These are phyloP conservation scores for Aphelenchoides besseyi DNA, from an alignment of 1,140 invertebrate species.

Conservation along the genomic window DNA sequence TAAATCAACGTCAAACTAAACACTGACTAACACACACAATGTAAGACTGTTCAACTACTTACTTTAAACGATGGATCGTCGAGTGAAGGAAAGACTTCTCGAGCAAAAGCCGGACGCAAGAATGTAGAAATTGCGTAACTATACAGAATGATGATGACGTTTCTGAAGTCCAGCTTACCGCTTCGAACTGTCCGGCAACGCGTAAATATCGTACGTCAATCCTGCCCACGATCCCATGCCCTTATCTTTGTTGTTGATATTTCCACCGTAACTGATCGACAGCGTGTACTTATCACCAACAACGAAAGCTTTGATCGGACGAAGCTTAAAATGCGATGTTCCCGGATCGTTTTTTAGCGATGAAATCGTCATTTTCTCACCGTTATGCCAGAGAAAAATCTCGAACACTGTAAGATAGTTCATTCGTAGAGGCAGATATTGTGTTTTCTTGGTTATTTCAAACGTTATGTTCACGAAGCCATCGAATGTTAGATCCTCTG, in stretches of 20 bases:
- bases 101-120: not conserved
- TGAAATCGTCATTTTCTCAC: not conserved
- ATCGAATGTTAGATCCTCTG: not conserved
- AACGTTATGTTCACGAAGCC: not conserved
- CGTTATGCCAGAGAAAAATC: not conserved
- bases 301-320: not conserved
- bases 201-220: not conserved
- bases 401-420: not conserved
- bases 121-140: not conserved
- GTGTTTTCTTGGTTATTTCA: not conserved
- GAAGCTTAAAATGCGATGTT: not conserved
- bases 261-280: not conserved
- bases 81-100: conserved; percentile 1
- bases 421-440: not conserved
- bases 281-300: not conserved
- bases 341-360: not conserved
- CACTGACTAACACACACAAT: no score
- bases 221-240: not conserved
- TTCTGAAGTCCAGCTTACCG: not conserved
- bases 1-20: not conserved
- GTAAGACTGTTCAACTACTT: no score
- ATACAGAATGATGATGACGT: not conserved
- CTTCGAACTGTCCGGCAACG: not conserved
- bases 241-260: not conserved
- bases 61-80: conserved; percentile 18